Evolutionary conservation across 2,888 invertebrate genomes (phyloP), one percentile per base, ranked within the genome.

Genomic region (Acrocyrtus sp.): DNA sequence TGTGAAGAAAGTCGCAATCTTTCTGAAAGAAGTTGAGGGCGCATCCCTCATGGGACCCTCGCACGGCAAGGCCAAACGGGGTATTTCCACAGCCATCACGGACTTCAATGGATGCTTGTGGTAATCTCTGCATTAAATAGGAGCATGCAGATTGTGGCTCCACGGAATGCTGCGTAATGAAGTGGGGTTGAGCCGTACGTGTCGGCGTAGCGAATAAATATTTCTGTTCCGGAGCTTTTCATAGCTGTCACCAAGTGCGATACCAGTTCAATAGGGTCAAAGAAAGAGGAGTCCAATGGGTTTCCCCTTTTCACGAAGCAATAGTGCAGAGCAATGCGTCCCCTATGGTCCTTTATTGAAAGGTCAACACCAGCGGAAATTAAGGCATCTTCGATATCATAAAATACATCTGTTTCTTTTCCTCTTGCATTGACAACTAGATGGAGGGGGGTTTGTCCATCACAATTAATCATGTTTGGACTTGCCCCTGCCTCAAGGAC

Each of bases 141-240:
- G 73, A 78, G 84, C 77, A 86, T n/a, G 66, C 84, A 86, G 75
- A 87, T 85, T 3, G 85, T 85, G n/a, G 86, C 84, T 19, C 87
- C 87, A 56, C 85, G 80, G 45, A 81, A 78, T n/a, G 86, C 85
- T 5, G 86, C 85, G 63, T 84, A 81, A 76, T 86, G 85, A 3
- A 86, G 81, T 0, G 85, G 83, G 0, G 85, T 84, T 68, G 82
- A 80, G 2, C 84, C 84, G 67, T 80, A 82, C 1, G 81, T 75
- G 77, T 86, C 86, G 12, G 80, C 70, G 5, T 82, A 78, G n/a
- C 58, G 53, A 77, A 84, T 84, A 21, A 81, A 78, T 24, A 48
- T 62, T 27, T 80, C 78, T 34, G 39, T 24, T 19, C 66, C 65
- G 1, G 68, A 48, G 10, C 81, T 82, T 24, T 82, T 79, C 85